phyloP scores from a whole-genome alignment of 2,797 vertebrate genomes.

The Poecile montanus region DNA sequence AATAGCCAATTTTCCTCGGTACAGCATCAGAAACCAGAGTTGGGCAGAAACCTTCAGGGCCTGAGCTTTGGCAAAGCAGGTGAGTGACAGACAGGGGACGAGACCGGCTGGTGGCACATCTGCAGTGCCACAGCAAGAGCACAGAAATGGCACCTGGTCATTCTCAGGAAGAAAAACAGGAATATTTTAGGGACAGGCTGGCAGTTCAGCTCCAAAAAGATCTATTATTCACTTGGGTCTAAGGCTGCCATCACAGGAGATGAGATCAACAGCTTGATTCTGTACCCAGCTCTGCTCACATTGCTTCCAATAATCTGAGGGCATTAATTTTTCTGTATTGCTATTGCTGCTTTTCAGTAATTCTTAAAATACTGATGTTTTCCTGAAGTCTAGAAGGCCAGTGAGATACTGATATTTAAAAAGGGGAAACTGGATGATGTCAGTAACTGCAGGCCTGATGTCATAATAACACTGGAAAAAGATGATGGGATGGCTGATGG shows the following conservation, averaged over 20 bases:
- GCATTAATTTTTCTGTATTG: neutral
- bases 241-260: neutral
- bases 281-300: neutral
- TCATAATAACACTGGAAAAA: conserved; percentile 15
- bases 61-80: neutral
- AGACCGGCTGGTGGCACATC: neutral
- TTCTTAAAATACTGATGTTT: conserved; percentile 6
- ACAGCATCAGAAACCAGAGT: neutral
- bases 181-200: neutral
- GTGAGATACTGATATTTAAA: neutral
- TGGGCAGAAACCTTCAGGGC: neutral
- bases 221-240: neutral
- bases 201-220: neutral
- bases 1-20: neutral
- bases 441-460: neutral
- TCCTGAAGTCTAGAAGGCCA: neutral
- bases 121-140: neutral
- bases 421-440: neutral
- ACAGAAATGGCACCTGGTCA: neutral
- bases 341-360: neutral
- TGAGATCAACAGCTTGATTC: neutral
- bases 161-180: neutral
- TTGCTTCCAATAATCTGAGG: neutral
- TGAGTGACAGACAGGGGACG: neutral
- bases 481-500: conserved; percentile 33